phyloP scores from a whole-genome alignment of 2,113 vertebrate genomes.

The Nothoprocta pentlandii region DNA sequence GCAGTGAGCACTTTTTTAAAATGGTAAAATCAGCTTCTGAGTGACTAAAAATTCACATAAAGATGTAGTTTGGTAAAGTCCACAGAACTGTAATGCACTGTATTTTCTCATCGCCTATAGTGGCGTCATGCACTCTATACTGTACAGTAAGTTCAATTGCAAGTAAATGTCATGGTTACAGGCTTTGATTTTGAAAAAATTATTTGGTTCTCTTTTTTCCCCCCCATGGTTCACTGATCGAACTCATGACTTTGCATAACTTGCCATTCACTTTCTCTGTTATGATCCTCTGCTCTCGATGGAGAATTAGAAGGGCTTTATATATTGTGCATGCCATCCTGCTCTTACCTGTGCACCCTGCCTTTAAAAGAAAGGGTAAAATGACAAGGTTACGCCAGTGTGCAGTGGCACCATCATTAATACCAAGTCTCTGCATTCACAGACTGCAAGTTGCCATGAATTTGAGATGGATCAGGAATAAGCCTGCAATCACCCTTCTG shows the following conservation, averaged over 20 bases:
- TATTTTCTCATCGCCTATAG: neutral
- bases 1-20: neutral
- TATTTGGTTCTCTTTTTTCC: neutral
- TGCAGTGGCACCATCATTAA: neutral
- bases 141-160: neutral
- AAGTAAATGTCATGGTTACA: neutral
- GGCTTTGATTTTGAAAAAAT: constrained; percentile 15
- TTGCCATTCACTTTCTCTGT: neutral
- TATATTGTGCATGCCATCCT: neutral
- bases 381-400: rapidly evolving
- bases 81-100: neutral
- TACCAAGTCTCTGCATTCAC: neutral
- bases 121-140: neutral
- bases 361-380: neutral
- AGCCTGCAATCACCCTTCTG: neutral
- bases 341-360: neutral
- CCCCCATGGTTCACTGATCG: neutral
- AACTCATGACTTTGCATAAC: neutral
- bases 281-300: neutral
- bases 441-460: neutral
- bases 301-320: neutral
- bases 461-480: neutral
- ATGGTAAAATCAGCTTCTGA: neutral
- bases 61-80: neutral
- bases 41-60: neutral